A percentile compares a stretch with the other conserved stretches of the same genome.
Evolutionary conservation across 2,113 vertebrate genomes (phyloP).

Genomic region (Monarcha castaneiventris): DNA sequence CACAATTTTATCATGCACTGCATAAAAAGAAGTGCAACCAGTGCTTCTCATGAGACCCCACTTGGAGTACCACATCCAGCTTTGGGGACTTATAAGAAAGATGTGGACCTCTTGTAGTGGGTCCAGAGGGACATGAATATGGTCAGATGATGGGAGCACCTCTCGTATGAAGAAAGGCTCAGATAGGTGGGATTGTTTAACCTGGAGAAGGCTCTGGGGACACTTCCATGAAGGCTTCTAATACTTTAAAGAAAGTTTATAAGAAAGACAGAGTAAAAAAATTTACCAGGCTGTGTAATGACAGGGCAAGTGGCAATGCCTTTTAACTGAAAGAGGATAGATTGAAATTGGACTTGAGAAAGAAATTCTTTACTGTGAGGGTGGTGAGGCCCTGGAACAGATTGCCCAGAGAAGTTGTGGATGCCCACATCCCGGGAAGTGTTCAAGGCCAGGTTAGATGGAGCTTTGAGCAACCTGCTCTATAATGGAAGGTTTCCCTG

Average conservation of each 20-base stretch:
- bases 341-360: not conserved
- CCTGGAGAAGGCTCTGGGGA: not conserved
- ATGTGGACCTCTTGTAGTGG: not conserved
- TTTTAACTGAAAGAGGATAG: not conserved
- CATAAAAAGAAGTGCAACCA: not conserved
- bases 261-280: not conserved
- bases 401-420: not conserved
- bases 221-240: not conserved
- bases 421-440: not conserved
- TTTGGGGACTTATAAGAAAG: not conserved
- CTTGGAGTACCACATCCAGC: not conserved
- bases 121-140: not conserved
- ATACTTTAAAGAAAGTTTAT: not conserved
- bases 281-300: not conserved
- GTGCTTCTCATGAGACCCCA: not conserved
- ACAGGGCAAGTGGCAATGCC: not conserved
- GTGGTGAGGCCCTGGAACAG: not conserved
- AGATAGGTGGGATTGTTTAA: not conserved
- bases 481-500: not conserved
- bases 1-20: accelerated
- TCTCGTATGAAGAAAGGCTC: not conserved
- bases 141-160: not conserved
- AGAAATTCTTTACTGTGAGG: not conserved
- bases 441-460: not conserved
- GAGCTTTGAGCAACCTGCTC: not conserved